Conservation (phyloP, 2,888 invertebrate genomes). For the Drosophila setosimentum region DNA sequence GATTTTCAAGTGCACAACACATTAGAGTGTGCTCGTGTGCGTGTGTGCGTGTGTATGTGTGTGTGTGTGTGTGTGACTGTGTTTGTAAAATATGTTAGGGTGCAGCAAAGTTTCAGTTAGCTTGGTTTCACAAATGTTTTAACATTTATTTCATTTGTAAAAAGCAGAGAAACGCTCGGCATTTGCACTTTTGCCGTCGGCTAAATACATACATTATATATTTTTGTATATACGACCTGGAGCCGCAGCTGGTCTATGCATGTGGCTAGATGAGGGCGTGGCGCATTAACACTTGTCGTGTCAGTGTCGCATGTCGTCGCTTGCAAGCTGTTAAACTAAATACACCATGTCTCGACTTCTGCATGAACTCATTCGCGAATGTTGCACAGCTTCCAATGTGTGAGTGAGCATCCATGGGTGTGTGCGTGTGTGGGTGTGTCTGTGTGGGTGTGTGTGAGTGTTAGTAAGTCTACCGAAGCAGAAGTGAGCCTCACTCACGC, state of each 20-base stretch:
- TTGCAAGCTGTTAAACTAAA: slow-evolving; percentile 77
- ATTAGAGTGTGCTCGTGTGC: slow-evolving; percentile 2
- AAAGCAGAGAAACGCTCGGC: slow-evolving; percentile 52
- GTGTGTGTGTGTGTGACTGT: slow-evolving; percentile 3
- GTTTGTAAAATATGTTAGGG: slow-evolving; percentile 34
- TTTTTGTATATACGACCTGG: background rate
- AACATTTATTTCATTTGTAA: slow-evolving; percentile 74
- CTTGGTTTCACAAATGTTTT: slow-evolving; percentile 76
- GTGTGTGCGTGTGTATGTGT: slow-evolving; percentile 2
- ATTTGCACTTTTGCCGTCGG: slow-evolving; percentile 41
- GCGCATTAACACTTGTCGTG: slow-evolving; percentile 78
- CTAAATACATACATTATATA: background rate
- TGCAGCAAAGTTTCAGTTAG: slow-evolving; percentile 71
- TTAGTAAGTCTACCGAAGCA: slow-evolving; percentile 47
- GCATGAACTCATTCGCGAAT: slow-evolving; percentile 70
- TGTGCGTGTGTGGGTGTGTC: background rate
- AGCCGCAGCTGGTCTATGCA: background rate
- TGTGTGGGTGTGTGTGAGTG: slow-evolving; percentile 17
- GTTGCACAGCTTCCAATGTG: slow-evolving; percentile 37
- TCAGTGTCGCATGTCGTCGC: slow-evolving; percentile 78
- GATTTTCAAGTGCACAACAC: slow-evolving; percentile 69
- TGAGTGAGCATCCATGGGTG: background rate
- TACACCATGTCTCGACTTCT: slow-evolving; percentile 73
- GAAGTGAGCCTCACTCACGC: slow-evolving; percentile 51
- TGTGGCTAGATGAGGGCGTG: slow-evolving; percentile 52